Base-by-base conservation (phyloP, 2,888 invertebrate genomes). In the Cyrtodaria siliqua region DNA sequence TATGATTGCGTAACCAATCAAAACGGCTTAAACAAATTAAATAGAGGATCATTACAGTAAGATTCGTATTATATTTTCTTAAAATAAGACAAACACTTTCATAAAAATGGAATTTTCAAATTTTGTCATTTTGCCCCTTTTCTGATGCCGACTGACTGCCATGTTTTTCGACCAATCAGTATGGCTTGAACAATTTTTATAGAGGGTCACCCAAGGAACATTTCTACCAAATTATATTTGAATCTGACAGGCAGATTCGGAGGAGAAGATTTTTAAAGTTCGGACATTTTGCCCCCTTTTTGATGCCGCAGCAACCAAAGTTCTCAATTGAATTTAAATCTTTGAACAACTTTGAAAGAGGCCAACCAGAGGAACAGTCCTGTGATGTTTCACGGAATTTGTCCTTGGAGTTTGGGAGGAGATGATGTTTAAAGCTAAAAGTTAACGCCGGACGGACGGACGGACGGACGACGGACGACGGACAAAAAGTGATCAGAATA, bases 201-300 rank as follows among this genome's bases (percentile, higher is more conserved):
- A 18, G 29, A 44, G 14, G 33, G 50, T 52, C 44, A 29, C 27
- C 44, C 44, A 42, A 40, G 55, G 42, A 44, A 53, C 55, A 27
- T 55, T 44, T 44, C 27, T 29, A 53, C 29, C 16, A 52, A 63
- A 40, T 42, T 29, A 29, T 20, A 50, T 38, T 20, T n/a, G 18
- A 49, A 33, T 49, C 26, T 49, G 57, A 20, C 42, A 33, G 18
- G 23, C n/a, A 40, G 23, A 40, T 42, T 57, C 24, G 40, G 42
- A 57, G 57, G 57, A 57, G 57, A 57, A 40, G 40, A 40, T 42
- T 20, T 57, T 57, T 23, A 57, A 57, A 44, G 44, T 44, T 44
- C 16, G 44, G 44, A 44, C 44, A 44, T 44, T 44, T 44, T 6
- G 44, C 44, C 44, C 44, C 44, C 44, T 44, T 44, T 44, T 16